Evolutionary conservation across 2,888 invertebrate genomes (phyloP).

Genomic region (Operophtera brumata): DNA sequence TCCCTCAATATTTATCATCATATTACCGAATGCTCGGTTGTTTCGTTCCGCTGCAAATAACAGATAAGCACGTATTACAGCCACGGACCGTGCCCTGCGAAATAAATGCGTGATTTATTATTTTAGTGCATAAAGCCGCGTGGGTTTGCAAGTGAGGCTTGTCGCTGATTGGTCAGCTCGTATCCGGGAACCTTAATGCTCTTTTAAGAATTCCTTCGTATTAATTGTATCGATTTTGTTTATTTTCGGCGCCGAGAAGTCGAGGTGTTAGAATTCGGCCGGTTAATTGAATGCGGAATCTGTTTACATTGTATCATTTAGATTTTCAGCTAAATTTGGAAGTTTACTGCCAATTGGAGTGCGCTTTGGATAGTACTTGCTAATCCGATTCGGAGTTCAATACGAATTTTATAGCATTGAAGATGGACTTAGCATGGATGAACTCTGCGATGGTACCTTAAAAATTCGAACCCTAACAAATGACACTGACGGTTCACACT

Average conservation of each 20-base stretch:
- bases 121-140: constrained; percentile 55
- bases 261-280: constrained; percentile 25
- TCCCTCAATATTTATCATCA: constrained; percentile 70
- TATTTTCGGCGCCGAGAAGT: constrained; percentile 10
- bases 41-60: constrained; percentile 66
- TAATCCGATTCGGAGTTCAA: constrained; percentile 6
- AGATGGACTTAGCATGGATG: too few relatives aligned
- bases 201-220: constrained; percentile 30
- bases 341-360: constrained; percentile 10
- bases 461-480: too few relatives aligned
- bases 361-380: constrained; percentile 1
- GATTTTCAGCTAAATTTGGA: constrained; percentile 17
- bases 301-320: constrained; percentile 17
- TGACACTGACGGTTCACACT: too few relatives aligned
- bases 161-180: constrained; percentile 47
- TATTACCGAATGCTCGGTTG: constrained; percentile 55
- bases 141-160: constrained; percentile 29
- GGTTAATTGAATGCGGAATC: constrained; percentile 20
- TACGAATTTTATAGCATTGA: neutral
- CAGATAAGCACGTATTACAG: constrained; percentile 73
- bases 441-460: too few relatives aligned
- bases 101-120: constrained; percentile 78
- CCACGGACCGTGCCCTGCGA: constrained; percentile 64
- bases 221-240: constrained; percentile 9
- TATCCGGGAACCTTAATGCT: constrained; percentile 40